A percentile compares a stretch with the other conserved stretches of the same genome.
These are phyloP conservation scores for Ciconia nigra DNA, from an alignment of 2,797 vertebrate genomes.

Conservation along the genomic window DNA sequence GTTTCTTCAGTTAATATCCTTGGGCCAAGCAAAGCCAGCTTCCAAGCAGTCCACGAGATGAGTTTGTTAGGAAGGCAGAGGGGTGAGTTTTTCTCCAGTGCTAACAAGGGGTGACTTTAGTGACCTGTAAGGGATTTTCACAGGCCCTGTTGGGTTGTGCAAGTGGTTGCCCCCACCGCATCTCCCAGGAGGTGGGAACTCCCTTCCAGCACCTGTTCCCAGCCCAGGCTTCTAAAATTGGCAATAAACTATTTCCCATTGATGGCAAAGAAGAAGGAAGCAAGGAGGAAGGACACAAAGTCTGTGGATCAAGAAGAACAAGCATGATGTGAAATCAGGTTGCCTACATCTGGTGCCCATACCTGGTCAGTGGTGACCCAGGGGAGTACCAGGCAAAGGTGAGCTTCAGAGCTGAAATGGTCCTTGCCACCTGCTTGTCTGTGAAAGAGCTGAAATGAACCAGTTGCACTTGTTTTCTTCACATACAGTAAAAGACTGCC, in stretches of 20 bases:
- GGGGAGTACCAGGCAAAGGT: background rate
- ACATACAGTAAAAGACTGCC: background rate
- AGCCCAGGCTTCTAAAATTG: background rate
- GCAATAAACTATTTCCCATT: background rate
- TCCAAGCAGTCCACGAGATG: background rate
- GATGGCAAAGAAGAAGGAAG: background rate
- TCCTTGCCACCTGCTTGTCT: background rate
- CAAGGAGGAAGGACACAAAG: background rate
- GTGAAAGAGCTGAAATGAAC: background rate
- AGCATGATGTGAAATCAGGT: background rate
- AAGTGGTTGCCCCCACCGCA: background rate
- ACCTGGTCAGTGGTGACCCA: background rate
- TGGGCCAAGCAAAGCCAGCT: background rate
- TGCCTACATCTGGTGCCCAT: accelerated
- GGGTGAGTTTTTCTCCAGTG: background rate
- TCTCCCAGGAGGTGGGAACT: background rate
- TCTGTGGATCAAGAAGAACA: background rate
- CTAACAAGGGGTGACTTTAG: background rate
- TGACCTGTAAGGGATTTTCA: background rate
- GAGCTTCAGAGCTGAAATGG: background rate
- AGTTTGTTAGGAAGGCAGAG: background rate
- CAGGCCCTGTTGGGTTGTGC: background rate
- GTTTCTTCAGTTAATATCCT: background rate
- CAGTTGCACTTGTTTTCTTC: background rate
- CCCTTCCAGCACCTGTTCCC: background rate